phyloP scores from a whole-genome alignment of 2,113 vertebrate genomes.

The Pholis gunnellus region DNA sequence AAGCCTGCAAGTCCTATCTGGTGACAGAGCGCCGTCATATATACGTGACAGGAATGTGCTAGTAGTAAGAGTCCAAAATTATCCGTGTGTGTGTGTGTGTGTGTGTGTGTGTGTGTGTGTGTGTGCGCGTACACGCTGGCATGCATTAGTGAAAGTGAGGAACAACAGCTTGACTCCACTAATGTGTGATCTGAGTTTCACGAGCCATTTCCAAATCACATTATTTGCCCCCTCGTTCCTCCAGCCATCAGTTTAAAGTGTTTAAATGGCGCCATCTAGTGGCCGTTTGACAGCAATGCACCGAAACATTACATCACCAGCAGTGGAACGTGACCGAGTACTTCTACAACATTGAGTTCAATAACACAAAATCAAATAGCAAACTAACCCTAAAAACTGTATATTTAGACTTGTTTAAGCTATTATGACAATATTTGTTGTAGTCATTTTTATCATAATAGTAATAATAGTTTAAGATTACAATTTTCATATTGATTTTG shows the following conservation, averaged over 20 bases:
- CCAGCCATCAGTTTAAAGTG: neutral
- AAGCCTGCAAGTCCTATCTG: neutral
- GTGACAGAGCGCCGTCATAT: slow-evolving; percentile 27
- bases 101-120: neutral
- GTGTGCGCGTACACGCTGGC: neutral
- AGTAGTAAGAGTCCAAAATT: slow-evolving; percentile 35
- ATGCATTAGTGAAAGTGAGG: slow-evolving; percentile 1
- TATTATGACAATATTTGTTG: neutral
- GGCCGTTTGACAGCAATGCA: slow-evolving; percentile 1
- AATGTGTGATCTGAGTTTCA: slow-evolving; percentile 30
- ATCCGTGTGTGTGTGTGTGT: neutral
- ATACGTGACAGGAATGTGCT: slow-evolving; percentile 41
- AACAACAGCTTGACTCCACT: slow-evolving; percentile 31
- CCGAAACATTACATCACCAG: neutral
- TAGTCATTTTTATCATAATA: too few species aligned
- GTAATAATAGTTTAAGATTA: too few species aligned
- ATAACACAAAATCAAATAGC: neutral
- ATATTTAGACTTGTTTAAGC: too few species aligned
- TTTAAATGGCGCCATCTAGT: slow-evolving; percentile 51
- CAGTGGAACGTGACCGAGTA: too few species aligned
- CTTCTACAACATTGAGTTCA: too few species aligned
- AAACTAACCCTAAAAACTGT: too few species aligned
- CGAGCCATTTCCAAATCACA: slow-evolving; percentile 12
- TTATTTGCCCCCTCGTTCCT: neutral
- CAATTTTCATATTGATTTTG: too few species aligned